Evolutionary conservation across 2,797 vertebrate genomes (phyloP).

Genomic region (Darevskia nairensis): DNA sequence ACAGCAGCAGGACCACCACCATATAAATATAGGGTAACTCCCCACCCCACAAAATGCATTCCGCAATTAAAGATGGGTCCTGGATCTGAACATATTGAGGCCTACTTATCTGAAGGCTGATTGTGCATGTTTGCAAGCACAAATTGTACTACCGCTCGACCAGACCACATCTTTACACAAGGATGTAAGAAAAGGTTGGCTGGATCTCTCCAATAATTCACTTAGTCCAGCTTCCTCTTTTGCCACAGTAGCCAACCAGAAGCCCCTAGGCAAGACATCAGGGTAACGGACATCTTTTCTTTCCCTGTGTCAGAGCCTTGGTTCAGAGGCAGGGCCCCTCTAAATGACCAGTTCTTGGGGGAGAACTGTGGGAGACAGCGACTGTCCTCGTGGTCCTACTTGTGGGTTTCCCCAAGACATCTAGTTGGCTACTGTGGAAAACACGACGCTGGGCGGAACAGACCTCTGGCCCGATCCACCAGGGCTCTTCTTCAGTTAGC

Average conservation of each 20-base stretch:
- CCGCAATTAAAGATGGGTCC: too few relatives aligned
- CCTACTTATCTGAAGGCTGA: too few relatives aligned
- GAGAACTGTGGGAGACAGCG: neutral
- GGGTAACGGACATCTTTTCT: too few relatives aligned
- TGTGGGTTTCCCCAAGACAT: neutral
- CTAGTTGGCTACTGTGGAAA: neutral
- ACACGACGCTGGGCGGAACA: neutral
- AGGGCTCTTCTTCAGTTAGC: neutral
- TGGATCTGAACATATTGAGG: too few relatives aligned
- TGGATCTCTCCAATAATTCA: neutral
- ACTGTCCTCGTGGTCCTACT: neutral
- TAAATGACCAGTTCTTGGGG: neutral
- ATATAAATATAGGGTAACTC: neutral
- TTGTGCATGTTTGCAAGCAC: neutral
- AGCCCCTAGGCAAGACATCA: too few relatives aligned
- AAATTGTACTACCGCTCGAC: neutral
- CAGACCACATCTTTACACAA: neutral
- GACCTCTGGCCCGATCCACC: neutral
- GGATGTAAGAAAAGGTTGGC: neutral
- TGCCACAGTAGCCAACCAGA: neutral
- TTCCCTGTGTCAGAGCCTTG: neutral
- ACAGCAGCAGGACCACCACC: neutral
- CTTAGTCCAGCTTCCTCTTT: neutral
- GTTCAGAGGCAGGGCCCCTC: neutral
- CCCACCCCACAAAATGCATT: too few relatives aligned